phyloP scores from a whole-genome alignment of 2,888 invertebrate species.

The Eutolmus rufibarbis region DNA sequence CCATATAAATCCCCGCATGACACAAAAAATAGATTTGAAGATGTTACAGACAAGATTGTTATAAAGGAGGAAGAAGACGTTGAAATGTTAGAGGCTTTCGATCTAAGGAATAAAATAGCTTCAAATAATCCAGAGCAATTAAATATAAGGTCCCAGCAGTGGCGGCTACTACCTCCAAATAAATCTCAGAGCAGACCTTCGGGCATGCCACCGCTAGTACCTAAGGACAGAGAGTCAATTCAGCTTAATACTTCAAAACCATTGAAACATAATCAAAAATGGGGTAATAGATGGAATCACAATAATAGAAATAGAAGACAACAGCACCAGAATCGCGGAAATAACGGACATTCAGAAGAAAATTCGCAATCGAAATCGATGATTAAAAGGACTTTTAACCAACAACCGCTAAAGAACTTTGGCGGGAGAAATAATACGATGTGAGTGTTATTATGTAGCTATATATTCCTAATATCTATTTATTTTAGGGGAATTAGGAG shows the following conservation, averaged over 20 bases:
- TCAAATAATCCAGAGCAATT: neutral
- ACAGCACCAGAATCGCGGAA: neutral
- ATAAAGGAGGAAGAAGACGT: neutral
- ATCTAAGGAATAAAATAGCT: neutral
- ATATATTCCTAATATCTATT: neutral
- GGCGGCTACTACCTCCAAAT: constrained; percentile 8
- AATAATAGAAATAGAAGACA: neutral
- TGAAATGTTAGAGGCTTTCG: neutral
- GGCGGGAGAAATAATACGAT: neutral
- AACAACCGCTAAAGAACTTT: neutral
- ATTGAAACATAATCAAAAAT: neutral
- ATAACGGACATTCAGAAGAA: neutral
- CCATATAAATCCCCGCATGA: neutral
- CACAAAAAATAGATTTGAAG: neutral
- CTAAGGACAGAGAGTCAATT: neutral
- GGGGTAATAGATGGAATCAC: neutral
- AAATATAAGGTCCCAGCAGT: constrained; percentile 8
- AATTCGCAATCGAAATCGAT: neutral
- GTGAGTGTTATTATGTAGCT: neutral
- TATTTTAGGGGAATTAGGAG: neutral
- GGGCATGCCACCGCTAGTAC: constrained; percentile 21
- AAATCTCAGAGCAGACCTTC: neutral
- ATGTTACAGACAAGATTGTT: neutral
- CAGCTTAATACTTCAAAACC: neutral
- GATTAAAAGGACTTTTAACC: neutral